A percentile compares a stretch with the other conserved stretches of the same genome.
These are phyloP conservation scores for Sinocyclocheilus grahami DNA, from an alignment of 2,113 vertebrate species.

Conservation along the genomic window DNA sequence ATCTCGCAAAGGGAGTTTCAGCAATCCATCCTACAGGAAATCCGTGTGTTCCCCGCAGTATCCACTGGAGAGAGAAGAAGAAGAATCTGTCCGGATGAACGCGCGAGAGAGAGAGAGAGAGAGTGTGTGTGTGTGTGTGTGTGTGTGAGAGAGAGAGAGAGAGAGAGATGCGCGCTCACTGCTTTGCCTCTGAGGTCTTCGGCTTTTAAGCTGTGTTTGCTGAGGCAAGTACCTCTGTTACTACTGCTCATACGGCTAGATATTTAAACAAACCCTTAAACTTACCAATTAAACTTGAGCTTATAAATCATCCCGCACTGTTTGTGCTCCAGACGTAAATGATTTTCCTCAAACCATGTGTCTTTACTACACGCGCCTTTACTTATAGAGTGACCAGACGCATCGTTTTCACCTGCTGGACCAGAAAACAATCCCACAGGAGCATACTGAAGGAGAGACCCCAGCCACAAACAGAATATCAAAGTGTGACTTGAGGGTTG, in stretches of 20 bases:
- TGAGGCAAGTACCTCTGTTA: background rate
- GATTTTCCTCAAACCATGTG: background rate
- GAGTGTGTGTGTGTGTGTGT: slow-evolving; percentile 6
- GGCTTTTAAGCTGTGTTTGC: background rate
- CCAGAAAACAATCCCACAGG: background rate
- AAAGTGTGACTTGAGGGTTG: background rate
- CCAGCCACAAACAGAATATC: background rate
- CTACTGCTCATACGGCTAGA: background rate
- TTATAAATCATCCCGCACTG: background rate
- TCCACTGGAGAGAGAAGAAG: slow-evolving; percentile 67
- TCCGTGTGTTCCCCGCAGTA: slow-evolving; percentile 84
- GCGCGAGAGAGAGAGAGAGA: background rate
- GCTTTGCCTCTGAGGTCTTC: slow-evolving; percentile 5
- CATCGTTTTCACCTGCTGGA: background rate
- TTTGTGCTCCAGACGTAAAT: no score
- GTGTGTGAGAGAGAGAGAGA: slow-evolving; percentile 21
- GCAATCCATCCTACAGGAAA: slow-evolving; percentile 75
- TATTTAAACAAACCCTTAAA: background rate
- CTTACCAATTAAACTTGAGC: background rate
- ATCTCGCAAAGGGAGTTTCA: slow-evolving; percentile 30
- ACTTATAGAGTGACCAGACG: no score
- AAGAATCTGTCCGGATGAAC: slow-evolving; percentile 54
- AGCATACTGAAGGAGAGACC: background rate
- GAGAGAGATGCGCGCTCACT: slow-evolving; percentile 9
- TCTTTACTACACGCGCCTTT: background rate